A percentile compares a stretch with the other conserved stretches of the same genome.
Evolutionary conservation across 37 sponge, comb jelly and placozoan species (phyloP).

Genomic region (Hormiphora californensis): DNA sequence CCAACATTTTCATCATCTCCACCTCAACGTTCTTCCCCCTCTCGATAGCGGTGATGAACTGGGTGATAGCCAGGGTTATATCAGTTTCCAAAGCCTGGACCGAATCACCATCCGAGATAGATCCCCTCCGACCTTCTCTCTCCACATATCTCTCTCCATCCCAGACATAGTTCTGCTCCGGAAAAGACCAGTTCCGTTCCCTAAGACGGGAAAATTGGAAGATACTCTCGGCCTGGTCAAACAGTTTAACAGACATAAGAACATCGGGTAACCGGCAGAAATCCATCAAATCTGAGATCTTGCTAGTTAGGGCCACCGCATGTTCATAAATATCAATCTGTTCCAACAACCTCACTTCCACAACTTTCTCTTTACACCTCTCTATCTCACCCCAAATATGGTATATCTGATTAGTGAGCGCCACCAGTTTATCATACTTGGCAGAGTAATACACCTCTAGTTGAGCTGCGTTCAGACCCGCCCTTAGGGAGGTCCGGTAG

Average conservation of each 20-base stretch:
- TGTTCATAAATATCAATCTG: background rate
- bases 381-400: slow-evolving; percentile 34
- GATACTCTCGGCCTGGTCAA: background rate
- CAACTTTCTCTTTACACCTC: slow-evolving; percentile 18
- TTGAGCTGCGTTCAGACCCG: background rate
- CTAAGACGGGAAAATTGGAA: background rate
- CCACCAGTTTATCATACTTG: background rate
- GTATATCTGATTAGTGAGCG: background rate
- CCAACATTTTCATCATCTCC: slow-evolving; percentile 44
- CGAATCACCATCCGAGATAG: background rate
- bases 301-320: slow-evolving; percentile 20
- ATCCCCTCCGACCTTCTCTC: background rate
- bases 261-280: background rate
- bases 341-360: background rate
- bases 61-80: slow-evolving; percentile 24
- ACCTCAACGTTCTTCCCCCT: background rate
- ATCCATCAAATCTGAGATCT: slow-evolving; percentile 28
- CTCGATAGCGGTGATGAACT: slow-evolving; percentile 12
- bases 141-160: slow-evolving; percentile 21
- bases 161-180: slow-evolving; percentile 37
- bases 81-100: background rate
- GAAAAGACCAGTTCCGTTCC: background rate
- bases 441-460: background rate
- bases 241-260: background rate
- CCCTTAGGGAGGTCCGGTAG: background rate